Percentiles rank a stretch among this genome's conserved stretches.
Conservation (phyloP, 2,888 invertebrate species). For the Pachliopta kotzebuea region DNA sequence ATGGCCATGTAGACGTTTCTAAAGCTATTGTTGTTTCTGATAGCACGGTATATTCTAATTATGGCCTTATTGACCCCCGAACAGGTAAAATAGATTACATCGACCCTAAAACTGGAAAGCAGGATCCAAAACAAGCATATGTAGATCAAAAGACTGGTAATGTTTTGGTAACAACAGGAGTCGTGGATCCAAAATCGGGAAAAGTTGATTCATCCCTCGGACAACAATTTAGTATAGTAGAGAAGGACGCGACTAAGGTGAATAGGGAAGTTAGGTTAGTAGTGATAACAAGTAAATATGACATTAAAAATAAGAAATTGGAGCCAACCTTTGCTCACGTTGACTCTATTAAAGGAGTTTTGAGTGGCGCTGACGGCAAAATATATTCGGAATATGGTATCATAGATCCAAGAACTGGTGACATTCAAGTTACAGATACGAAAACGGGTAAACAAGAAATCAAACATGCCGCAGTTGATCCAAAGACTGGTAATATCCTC, state of each 20-base stretch:
- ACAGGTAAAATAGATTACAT: constrained; percentile 82
- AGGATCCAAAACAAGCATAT: constrained; percentile 83
- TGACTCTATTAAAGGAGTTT: constrained; percentile 69
- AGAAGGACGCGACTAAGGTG: constrained; percentile 83
- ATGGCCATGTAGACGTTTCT: constrained; percentile 77
- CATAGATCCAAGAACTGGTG: constrained; percentile 82
- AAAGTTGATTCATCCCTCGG: constrained; percentile 84
- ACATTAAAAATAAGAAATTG: constrained; percentile 74
- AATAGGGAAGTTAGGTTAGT: constrained; percentile 81
- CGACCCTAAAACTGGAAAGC: constrained; percentile 83
- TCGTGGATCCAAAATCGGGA: constrained; percentile 83
- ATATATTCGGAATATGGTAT: constrained; percentile 82
- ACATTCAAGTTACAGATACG: constrained; percentile 65
- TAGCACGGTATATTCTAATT: constrained; percentile 80
- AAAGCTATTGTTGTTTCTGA: constrained; percentile 81
- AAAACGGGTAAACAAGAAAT: constrained; percentile 69
- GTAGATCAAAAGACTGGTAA: constrained; percentile 87
- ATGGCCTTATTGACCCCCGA: constrained; percentile 83
- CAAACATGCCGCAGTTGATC: constrained; percentile 67
- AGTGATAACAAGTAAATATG: constrained; percentile 81
- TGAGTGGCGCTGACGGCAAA: constrained; percentile 82
- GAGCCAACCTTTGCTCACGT: constrained; percentile 78
- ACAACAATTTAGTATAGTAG: constrained; percentile 84
- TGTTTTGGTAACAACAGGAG: constrained; percentile 82
- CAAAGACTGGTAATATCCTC: constrained; percentile 77